These are phyloP conservation scores for Typhlichthys eigenmanni DNA, from an alignment of 2,797 vertebrate species.

Conservation along the genomic window DNA sequence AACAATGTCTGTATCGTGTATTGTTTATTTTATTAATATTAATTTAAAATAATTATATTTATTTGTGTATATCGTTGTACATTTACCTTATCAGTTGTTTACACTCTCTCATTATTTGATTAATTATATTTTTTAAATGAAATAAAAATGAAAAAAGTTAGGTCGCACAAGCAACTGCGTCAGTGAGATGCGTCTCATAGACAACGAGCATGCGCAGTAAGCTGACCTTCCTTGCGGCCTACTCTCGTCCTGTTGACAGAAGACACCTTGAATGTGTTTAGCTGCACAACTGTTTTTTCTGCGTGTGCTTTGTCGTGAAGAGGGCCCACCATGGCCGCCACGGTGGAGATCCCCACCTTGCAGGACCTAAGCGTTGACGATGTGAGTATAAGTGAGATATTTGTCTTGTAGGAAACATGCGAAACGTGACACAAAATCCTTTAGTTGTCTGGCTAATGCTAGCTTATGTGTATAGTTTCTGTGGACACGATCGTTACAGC, in stretches of 20 bases:
- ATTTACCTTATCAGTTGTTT: too few species aligned
- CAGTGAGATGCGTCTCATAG: constrained; percentile 46
- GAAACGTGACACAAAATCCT: constrained; percentile 4
- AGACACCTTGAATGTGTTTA: constrained; percentile 63
- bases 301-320: constrained; percentile 13
- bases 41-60: neutral
- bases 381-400: constrained; percentile 72
- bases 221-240: constrained; percentile 77
- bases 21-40: too few species aligned
- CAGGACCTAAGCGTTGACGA: constrained; percentile 88
- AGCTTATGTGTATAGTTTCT: neutral
- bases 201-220: constrained; percentile 45
- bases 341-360: constrained; percentile 77
- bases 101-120: too few species aligned
- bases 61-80: too few species aligned
- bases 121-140: too few species aligned
- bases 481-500: too few species aligned
- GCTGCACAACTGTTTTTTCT: constrained; percentile 13
- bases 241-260: constrained; percentile 58
- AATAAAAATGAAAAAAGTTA: neutral
- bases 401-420: neutral
- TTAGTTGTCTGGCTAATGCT: constrained; percentile 43
- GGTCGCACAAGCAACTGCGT: constrained; percentile 14
- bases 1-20: too few species aligned
- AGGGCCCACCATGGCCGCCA: constrained; percentile 77